A percentile compares a stretch with the other conserved stretches of the same genome.
These are phyloP conservation scores for Ectemnius continuus DNA, from an alignment of 2,888 invertebrate genomes.

Conservation along the genomic window DNA sequence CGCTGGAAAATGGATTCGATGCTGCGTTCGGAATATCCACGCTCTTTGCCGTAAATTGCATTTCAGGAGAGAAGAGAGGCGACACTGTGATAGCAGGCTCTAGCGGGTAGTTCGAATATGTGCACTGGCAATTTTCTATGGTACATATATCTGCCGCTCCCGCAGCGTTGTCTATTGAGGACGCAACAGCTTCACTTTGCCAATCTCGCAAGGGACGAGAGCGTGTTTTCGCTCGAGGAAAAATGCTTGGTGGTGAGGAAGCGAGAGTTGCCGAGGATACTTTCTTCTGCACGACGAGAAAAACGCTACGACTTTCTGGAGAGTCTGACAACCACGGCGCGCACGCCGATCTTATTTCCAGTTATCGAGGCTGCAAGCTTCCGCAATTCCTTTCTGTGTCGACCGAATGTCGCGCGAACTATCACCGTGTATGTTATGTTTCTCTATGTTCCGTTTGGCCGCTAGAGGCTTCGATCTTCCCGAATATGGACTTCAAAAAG, in stretches of 20 bases:
- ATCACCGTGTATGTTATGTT: background rate
- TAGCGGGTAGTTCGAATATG: slow-evolving; percentile 4
- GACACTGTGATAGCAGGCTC: background rate
- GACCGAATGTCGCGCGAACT: background rate
- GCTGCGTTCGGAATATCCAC: no score
- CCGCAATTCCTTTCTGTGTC: background rate
- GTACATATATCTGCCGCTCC: slow-evolving; percentile 20
- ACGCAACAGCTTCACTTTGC: slow-evolving; percentile 7
- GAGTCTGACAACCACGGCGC: background rate
- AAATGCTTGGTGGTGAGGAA: slow-evolving; percentile 2
- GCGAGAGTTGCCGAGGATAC: slow-evolving; percentile 16
- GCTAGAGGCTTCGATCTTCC: no score
- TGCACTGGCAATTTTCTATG: slow-evolving; percentile 36
- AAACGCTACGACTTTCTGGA: background rate
- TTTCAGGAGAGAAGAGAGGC: slow-evolving; percentile 12
- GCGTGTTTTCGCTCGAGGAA: slow-evolving; percentile 4
- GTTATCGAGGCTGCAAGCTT: background rate
- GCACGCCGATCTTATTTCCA: background rate
- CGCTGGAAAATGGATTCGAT: no score
- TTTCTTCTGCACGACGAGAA: no score
- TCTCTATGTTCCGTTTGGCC: background rate
- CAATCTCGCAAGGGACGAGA: background rate
- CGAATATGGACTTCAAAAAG: no score
- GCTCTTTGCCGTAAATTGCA: slow-evolving; percentile 16
- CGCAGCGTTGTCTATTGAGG: slow-evolving; percentile 25